These are phyloP conservation scores for Crambe crambe DNA, from an alignment of 37 sponge, comb jelly and placozoan species.

Conservation along the genomic window DNA sequence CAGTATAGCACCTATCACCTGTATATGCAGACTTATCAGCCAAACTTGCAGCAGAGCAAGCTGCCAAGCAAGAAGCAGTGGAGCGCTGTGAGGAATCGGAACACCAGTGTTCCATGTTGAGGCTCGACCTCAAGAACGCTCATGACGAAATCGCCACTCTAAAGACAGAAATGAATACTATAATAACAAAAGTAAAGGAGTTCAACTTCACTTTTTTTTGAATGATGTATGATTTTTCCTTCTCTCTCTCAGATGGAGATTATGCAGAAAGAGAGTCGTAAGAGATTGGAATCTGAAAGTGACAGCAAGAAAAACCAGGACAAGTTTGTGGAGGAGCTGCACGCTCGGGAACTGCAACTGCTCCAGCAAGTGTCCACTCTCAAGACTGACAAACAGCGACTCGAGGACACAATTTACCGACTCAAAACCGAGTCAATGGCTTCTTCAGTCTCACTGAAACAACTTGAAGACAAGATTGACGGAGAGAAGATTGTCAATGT, in stretches of 20 bases:
- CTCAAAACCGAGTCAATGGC: slow-evolving; percentile 47
- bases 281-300: slow-evolving; percentile 15
- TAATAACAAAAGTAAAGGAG: slow-evolving; percentile 22
- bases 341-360: slow-evolving; percentile 2
- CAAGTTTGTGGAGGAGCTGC: slow-evolving; percentile 26
- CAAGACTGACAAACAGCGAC: slow-evolving; percentile 36
- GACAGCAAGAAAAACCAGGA: slow-evolving; percentile 36
- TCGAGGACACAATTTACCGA: slow-evolving; percentile 68
- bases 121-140: slow-evolving; percentile 65
- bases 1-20: no score
- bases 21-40: slow-evolving; percentile 30
- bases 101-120: slow-evolving; percentile 45
- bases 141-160: slow-evolving; percentile 16
- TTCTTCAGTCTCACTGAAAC: slow-evolving; percentile 14
- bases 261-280: slow-evolving; percentile 38
- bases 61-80: slow-evolving; percentile 28
- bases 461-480: slow-evolving; percentile 47
- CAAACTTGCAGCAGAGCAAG: slow-evolving; percentile 51
- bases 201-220: no score
- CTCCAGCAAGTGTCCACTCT: slow-evolving; percentile 39
- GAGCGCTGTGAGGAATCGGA: slow-evolving; percentile 31
- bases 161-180: slow-evolving; percentile 13
- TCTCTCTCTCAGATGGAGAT: slow-evolving; percentile 2
- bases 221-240: no score
- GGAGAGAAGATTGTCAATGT: slow-evolving; percentile 41